Evolutionary conservation across 30 jellyfish, hydroid and myxozoan species (phyloP).

Genomic region (Turritopsis dohrnii): DNA sequence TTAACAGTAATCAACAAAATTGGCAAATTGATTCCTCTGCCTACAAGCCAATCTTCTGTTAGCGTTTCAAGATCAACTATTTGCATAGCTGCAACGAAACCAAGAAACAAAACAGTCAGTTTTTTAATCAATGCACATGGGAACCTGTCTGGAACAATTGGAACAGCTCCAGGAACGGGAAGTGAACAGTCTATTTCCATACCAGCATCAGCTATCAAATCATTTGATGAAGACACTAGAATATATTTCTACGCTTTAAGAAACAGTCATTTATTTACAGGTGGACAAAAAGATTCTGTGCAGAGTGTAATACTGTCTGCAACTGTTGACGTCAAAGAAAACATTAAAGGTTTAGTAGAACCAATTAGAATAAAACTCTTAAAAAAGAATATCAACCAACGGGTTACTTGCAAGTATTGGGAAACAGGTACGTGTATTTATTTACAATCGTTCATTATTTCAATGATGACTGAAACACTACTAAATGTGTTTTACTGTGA

Average conservation of each 20-base stretch:
- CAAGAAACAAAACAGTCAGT: background rate
- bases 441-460: too few relatives aligned
- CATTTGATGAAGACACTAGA: background rate
- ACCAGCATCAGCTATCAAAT: slow-evolving; percentile 5
- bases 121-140: background rate
- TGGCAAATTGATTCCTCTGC: background rate
- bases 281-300: background rate
- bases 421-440: background rate
- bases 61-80: background rate
- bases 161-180: background rate
- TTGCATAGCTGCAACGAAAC: background rate
- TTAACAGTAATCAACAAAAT: background rate
- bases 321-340: background rate
- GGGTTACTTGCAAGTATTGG: background rate
- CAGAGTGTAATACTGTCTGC: background rate
- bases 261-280: background rate
- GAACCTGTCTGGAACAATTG: background rate
- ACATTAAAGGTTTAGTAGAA: background rate
- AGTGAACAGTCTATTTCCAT: background rate
- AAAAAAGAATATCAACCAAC: background rate
- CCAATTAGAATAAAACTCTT: background rate
- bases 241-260: background rate
- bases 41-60: background rate
- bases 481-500: background rate
- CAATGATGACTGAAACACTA: too few relatives aligned